Evolutionary conservation across 2,113 vertebrate species (phyloP).

Genomic region (Oriolus oriolus): DNA sequence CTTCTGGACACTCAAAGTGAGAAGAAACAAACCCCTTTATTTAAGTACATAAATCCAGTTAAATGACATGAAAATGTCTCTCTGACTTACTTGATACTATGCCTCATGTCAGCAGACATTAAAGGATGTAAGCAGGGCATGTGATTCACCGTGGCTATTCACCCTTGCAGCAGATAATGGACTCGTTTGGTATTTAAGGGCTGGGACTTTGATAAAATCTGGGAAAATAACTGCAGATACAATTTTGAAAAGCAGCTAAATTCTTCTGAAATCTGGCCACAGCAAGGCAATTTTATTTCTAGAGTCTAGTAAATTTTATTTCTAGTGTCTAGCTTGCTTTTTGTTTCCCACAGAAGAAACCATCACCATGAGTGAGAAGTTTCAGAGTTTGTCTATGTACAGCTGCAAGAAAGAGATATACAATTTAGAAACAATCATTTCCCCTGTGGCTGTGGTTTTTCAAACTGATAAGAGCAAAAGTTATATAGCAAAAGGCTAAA

Average conservation of each 20-base stretch:
- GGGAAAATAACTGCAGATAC: neutral
- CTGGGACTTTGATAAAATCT: neutral
- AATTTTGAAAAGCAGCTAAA: neutral
- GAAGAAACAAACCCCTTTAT: neutral
- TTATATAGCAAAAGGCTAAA: neutral
- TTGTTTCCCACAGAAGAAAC: neutral
- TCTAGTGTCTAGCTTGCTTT: neutral
- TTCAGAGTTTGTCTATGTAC: neutral
- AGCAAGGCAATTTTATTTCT: neutral
- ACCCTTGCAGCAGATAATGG: neutral
- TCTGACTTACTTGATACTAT: neutral
- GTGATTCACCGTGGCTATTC: neutral
- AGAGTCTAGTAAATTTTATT: neutral
- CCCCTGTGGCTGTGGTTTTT: neutral
- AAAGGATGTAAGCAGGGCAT: neutral
- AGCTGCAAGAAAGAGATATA: neutral
- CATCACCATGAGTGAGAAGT: neutral
- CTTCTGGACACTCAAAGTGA: neutral
- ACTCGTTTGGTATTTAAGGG: neutral
- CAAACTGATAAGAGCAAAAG: neutral
- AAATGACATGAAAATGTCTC: neutral
- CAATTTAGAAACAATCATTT: neutral
- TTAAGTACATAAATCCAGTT: neutral
- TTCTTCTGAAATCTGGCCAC: neutral
- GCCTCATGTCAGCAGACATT: neutral